Evolutionary conservation across 1,140 invertebrate genomes (phyloP).

Genomic region (Pararge aegeria): DNA sequence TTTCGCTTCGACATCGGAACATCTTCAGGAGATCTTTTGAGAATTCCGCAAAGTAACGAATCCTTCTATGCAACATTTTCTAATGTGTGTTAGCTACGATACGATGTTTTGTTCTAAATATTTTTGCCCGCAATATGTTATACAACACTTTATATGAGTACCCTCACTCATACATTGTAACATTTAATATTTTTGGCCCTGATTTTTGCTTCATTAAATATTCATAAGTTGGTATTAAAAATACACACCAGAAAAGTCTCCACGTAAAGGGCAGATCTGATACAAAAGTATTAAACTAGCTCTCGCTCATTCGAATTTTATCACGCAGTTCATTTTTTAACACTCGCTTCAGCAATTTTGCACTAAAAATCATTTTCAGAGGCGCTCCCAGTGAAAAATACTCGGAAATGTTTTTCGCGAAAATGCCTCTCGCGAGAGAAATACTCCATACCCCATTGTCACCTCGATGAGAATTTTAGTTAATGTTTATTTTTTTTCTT

Average conservation of each 20-base stretch:
- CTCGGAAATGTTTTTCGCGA: slow-evolving; percentile 3
- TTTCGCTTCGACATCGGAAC: no score
- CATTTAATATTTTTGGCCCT: no score
- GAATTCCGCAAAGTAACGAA: no score
- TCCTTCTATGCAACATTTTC: no score
- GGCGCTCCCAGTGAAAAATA: slow-evolving; percentile 5
- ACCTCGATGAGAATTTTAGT: slow-evolving; percentile 7
- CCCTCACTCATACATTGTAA: no score
- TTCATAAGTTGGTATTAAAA: no score
- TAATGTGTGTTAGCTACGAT: no score
- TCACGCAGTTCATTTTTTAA: slow-evolving; percentile 4
- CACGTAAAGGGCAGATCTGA: background rate
- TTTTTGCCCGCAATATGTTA: no score
- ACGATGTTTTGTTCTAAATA: no score
- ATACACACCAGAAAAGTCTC: background rate
- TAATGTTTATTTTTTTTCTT: background rate
- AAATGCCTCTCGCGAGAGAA: slow-evolving; percentile 2
- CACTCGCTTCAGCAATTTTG: slow-evolving; percentile 1
- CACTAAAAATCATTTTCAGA: background rate
- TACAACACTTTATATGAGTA: no score
- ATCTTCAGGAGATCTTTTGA: no score
- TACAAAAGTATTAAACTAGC: slow-evolving; percentile 1
- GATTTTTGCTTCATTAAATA: no score
- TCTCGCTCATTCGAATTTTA: background rate
- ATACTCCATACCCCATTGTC: slow-evolving; percentile 8